Conservation (phyloP, 2,113 vertebrate genomes). For the Paramisgurnus dabryanus region DNA sequence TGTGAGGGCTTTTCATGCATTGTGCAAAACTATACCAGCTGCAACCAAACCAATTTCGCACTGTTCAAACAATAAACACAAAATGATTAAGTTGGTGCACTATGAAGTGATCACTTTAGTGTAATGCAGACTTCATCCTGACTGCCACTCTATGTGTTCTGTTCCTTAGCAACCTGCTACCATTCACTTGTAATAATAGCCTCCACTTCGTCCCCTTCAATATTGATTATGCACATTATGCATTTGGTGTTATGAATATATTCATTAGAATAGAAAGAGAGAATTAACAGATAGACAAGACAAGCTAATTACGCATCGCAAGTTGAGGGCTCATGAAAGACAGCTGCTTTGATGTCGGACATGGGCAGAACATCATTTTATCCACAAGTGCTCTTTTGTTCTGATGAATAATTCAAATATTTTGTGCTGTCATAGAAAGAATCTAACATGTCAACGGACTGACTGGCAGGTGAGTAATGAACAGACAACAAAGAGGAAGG, state of each 20-base stretch:
- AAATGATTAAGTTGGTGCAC: slow-evolving; percentile 38
- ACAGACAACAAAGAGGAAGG: background rate
- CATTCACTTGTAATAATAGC: slow-evolving; percentile 70
- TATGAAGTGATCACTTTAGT: slow-evolving; percentile 53
- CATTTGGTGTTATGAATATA: slow-evolving; percentile 72
- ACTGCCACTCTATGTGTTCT: slow-evolving; percentile 56
- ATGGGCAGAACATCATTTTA: slow-evolving; percentile 54
- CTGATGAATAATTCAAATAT: slow-evolving; percentile 48
- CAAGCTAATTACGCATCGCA: slow-evolving; percentile 60
- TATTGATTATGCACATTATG: slow-evolving; percentile 69
- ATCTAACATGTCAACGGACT: slow-evolving; percentile 62
- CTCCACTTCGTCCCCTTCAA: slow-evolving; percentile 60
- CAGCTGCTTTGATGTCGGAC: slow-evolving; percentile 59
- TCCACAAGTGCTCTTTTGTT: slow-evolving; percentile 53
- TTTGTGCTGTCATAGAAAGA: slow-evolving; percentile 38
- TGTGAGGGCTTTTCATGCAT: slow-evolving; percentile 20
- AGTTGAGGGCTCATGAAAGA: slow-evolving; percentile 38
- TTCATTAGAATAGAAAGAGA: slow-evolving; percentile 69
- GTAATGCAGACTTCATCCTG: slow-evolving; percentile 51
- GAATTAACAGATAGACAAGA: slow-evolving; percentile 67
- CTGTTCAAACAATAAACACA: slow-evolving; percentile 15
- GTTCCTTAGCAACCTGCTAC: slow-evolving; percentile 74
- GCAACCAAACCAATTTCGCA: slow-evolving; percentile 10
- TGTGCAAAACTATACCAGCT: background rate
- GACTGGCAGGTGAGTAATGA: slow-evolving; percentile 57